A percentile compares a stretch with the other conserved stretches of the same genome.
Conservation (phyloP, 2,888 invertebrate genomes). For the Metallyticus violacea region DNA sequence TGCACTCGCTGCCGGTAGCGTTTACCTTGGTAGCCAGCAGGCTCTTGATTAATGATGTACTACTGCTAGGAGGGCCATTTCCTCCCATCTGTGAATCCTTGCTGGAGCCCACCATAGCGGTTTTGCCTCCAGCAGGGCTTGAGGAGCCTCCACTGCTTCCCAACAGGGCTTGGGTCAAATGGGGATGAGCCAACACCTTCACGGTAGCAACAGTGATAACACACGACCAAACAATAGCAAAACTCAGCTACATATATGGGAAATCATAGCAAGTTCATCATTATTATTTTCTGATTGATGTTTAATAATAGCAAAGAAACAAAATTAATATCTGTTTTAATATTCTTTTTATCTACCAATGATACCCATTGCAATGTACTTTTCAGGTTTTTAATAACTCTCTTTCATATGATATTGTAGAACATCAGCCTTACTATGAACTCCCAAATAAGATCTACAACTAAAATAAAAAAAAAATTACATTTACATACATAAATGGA, state of each 20-base stretch:
- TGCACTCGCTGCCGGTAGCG: slow-evolving; percentile 43
- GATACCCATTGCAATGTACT: not conserved
- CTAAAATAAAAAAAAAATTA: not conserved
- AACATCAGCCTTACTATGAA: not conserved
- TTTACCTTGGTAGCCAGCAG: slow-evolving; percentile 91
- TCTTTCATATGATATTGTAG: too few species aligned
- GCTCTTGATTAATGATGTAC: slow-evolving; percentile 85
- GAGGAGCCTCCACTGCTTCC: slow-evolving; percentile 37
- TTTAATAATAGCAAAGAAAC: not conserved
- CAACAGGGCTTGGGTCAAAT: slow-evolving; percentile 59
- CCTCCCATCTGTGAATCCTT: slow-evolving; percentile 40
- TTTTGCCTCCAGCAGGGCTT: not conserved
- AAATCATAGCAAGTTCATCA: not conserved
- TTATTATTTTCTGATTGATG: not conserved
- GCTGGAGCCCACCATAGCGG: slow-evolving; percentile 39
- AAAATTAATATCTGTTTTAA: not conserved
- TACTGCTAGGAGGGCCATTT: slow-evolving; percentile 42
- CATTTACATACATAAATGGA: not conserved
- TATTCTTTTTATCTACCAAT: not conserved
- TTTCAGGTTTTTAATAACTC: not conserved
- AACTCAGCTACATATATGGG: not conserved
- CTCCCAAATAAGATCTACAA: not conserved
- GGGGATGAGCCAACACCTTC: slow-evolving; percentile 60
- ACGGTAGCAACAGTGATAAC: slow-evolving; percentile 34
- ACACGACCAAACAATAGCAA: slow-evolving; percentile 23